A percentile compares a stretch with the other conserved stretches of the same genome.
These are phyloP conservation scores for Cephalopterus ornatus DNA, from an alignment of 2,113 vertebrate genomes.

Conservation along the genomic window DNA sequence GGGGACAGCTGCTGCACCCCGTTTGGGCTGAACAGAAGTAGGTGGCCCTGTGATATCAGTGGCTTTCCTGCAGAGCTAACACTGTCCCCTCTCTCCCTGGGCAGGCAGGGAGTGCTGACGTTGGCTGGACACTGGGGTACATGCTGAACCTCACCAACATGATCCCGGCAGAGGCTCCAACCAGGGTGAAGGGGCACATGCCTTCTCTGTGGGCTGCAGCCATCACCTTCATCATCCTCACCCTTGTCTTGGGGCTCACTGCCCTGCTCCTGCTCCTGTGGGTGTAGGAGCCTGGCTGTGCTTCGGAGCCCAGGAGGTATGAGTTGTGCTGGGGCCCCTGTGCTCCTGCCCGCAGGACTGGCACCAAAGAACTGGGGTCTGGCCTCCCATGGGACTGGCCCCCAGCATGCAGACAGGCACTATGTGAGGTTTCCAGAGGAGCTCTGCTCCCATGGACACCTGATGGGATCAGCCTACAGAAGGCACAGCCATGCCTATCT, in stretches of 20 bases:
- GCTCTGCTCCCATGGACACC: not conserved
- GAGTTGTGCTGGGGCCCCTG: accelerated
- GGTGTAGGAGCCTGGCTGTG: not conserved
- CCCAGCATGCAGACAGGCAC: not conserved
- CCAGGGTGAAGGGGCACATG: conserved; percentile 53
- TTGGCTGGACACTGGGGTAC: conserved; percentile 93
- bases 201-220: conserved; percentile 72
- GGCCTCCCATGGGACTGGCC: not conserved
- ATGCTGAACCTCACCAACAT: conserved; percentile 88
- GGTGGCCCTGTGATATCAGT: not conserved
- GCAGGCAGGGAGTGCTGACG: conserved; percentile 75
- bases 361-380: not conserved
- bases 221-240: conserved; percentile 67
- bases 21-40: accelerated
- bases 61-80: not conserved
- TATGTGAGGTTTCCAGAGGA: not conserved
- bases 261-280: not conserved
- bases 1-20: not conserved
- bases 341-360: not conserved
- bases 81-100: not conserved
- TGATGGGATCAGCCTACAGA: not conserved
- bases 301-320: not conserved
- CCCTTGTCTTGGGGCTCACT: not conserved
- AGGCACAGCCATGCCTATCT: not conserved
- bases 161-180: conserved; percentile 72